Percentiles rank a stretch among this genome's conserved stretches.
Conservation (phyloP, 2,888 invertebrate species). For the Cetonia aurata region DNA sequence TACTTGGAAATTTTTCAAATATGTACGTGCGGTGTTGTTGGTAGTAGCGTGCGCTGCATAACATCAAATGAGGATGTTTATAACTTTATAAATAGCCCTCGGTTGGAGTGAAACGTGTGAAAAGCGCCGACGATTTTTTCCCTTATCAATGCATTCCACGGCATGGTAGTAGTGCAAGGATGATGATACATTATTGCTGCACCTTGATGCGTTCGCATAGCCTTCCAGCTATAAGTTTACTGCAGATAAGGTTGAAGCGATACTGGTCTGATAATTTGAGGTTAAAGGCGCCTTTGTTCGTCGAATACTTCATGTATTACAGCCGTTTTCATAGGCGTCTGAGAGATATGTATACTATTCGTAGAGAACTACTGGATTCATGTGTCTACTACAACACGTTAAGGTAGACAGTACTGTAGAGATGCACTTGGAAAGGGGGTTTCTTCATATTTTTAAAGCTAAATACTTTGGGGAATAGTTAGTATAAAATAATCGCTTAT, state of each 20-base stretch:
- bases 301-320: too few relatives aligned
- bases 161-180: not conserved
- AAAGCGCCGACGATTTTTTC: conserved; percentile 14
- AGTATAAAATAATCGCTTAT: too few relatives aligned
- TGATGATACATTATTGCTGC: conserved; percentile 21
- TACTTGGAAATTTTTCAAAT: conserved; percentile 6
- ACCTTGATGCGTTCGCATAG: not conserved
- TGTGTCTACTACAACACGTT: too few relatives aligned
- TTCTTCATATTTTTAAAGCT: too few relatives aligned
- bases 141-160: conserved; percentile 10
- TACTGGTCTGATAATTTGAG: conserved; percentile 15
- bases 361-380: too few relatives aligned
- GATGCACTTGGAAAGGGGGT: too few relatives aligned
- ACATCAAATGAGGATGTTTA: conserved; percentile 30
- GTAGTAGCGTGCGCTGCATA: conserved; percentile 12
- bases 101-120: conserved; percentile 7
- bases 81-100: conserved; percentile 22
- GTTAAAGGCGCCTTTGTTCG: conserved; percentile 18
- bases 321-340: too few relatives aligned
- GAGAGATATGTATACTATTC: too few relatives aligned
- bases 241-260: conserved; percentile 22
- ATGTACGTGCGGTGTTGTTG: too few relatives aligned
- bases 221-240: not conserved
- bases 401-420: too few relatives aligned
- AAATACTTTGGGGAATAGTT: too few relatives aligned